Evolutionary conservation across 2,797 vertebrate species (phyloP).

Genomic region (Glyptemys insculpta): DNA sequence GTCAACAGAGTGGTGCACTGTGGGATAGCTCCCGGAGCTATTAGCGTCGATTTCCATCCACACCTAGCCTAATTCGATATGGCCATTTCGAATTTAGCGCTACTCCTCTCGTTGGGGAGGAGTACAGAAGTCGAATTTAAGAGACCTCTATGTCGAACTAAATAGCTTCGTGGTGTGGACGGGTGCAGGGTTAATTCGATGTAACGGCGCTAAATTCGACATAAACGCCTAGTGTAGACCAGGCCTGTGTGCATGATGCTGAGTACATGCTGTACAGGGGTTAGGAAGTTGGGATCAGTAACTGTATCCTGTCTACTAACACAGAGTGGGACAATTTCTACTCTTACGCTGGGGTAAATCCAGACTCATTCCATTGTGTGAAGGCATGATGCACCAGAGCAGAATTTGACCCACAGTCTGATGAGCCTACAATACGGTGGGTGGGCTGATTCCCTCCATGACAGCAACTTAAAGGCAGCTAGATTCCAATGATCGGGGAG

Average conservation of each 20-base stretch:
- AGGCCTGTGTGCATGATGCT: neutral
- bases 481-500: neutral
- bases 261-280: neutral
- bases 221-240: no score
- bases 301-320: neutral
- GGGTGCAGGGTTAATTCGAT: no score
- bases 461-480: neutral
- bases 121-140: no score
- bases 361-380: neutral
- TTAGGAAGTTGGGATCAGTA: neutral
- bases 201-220: no score
- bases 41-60: no score
- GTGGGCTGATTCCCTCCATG: neutral
- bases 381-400: neutral
- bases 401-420: neutral
- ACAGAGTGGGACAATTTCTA: neutral
- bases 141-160: no score
- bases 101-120: no score
- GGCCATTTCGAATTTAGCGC: no score
- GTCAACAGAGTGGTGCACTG: no score
- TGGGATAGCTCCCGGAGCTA: no score
- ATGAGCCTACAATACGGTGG: accelerated
- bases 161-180: no score
- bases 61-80: no score
- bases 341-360: neutral